phyloP scores from a whole-genome alignment of 2,113 vertebrate genomes.

The Tychaedon coryphoeus region DNA sequence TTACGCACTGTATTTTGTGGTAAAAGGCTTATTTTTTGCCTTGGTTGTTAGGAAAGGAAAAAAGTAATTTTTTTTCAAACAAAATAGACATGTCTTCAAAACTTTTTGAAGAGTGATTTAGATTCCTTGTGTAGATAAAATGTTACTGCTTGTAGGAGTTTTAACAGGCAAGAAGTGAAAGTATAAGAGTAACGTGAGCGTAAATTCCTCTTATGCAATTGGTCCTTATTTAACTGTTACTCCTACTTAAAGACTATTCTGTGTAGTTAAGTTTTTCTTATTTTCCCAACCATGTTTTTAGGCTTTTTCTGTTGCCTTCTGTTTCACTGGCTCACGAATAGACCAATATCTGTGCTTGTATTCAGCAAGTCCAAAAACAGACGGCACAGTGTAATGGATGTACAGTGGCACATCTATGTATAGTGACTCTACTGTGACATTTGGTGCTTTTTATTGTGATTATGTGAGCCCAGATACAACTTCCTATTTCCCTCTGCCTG shows the following conservation, averaged over 20 bases:
- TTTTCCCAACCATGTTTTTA: background rate
- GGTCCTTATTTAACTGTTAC: constrained; percentile 14
- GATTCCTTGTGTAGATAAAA: background rate
- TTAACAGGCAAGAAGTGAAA: constrained; percentile 14
- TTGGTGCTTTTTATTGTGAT: background rate
- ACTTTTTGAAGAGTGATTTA: background rate
- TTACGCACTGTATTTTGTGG: background rate
- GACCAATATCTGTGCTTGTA: background rate
- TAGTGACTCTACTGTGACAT: background rate
- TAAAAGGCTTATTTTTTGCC: background rate
- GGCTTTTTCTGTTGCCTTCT: background rate
- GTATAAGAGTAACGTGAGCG: background rate
- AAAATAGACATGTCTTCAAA: background rate
- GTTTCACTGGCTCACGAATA: background rate
- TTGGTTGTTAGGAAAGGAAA: background rate
- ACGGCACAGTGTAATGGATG: background rate
- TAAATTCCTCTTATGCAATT: constrained; percentile 7
- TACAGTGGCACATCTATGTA: background rate
- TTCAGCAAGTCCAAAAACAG: background rate
- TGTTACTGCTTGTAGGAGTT: background rate
- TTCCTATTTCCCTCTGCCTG: background rate
- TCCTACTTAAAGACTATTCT: background rate
- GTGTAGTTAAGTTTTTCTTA: background rate
- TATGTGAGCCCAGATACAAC: background rate
- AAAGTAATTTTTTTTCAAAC: background rate